Conservation (phyloP, 2,113 vertebrate species). For the Entelurus aequoreus region DNA sequence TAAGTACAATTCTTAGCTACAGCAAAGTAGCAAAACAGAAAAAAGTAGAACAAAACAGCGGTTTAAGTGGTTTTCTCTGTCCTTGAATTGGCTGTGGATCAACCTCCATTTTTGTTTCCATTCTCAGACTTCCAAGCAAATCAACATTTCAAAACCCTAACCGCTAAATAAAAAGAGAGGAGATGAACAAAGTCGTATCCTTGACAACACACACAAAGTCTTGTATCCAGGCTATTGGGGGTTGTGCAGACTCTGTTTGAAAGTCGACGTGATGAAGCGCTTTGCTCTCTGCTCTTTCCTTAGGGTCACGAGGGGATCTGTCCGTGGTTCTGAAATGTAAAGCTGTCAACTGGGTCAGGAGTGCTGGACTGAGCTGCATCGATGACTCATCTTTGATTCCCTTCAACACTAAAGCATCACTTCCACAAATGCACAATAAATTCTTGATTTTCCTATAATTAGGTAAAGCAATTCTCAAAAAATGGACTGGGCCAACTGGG, state of each 20-base stretch:
- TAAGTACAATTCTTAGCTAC: too few species aligned
- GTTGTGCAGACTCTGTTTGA: constrained; percentile 9
- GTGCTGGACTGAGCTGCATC: background rate
- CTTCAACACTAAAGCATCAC: background rate
- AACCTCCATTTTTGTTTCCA: background rate
- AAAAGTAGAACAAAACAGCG: too few species aligned
- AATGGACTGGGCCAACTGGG: too few species aligned
- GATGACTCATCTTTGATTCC: constrained; percentile 1
- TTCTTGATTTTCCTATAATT: background rate
- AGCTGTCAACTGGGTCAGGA: background rate
- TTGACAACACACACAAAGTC: background rate
- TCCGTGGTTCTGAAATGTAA: constrained; percentile 46
- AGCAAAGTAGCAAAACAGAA: too few species aligned
- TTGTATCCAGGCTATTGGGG: constrained; percentile 3
- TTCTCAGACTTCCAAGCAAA: background rate
- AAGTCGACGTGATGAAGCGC: constrained; percentile 10
- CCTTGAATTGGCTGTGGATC: too few species aligned
- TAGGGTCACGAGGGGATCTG: constrained; percentile 25
- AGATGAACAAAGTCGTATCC: background rate
- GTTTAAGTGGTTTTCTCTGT: too few species aligned
- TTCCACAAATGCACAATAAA: background rate
- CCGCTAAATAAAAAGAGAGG: background rate
- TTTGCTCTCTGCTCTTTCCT: constrained; percentile 5
- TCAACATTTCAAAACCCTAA: constrained; percentile 9
- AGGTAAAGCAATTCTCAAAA: too few species aligned